Conservation (phyloP, 2,113 vertebrate genomes). For the mouse (Mus musculus) region DNA sequence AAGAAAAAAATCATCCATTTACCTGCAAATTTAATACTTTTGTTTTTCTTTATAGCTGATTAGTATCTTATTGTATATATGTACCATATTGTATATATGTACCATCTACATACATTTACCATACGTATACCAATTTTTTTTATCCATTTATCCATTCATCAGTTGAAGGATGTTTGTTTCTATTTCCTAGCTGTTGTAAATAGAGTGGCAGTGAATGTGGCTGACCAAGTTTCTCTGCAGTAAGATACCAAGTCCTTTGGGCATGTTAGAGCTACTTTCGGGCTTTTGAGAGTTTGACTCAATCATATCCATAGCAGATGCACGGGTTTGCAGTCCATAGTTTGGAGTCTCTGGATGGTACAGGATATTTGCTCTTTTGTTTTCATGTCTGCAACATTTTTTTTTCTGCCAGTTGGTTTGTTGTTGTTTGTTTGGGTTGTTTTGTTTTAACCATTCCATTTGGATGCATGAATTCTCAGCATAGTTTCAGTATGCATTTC, state of each 20-base stretch:
- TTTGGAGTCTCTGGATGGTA: background rate
- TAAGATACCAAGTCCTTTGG: background rate
- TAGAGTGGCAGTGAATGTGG: background rate
- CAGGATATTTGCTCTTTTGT: background rate
- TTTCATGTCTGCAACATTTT: background rate
- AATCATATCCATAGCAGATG: background rate
- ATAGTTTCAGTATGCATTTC: background rate
- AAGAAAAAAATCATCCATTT: background rate
- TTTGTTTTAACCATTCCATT: background rate
- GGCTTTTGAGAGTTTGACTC: background rate
- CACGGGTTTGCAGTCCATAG: background rate
- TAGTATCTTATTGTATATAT: background rate
- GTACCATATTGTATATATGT: background rate
- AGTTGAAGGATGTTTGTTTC: background rate
- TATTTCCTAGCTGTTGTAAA: background rate
- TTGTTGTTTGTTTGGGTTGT: background rate
- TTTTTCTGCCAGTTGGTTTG: background rate
- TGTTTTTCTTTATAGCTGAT: background rate
- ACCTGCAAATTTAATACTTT: background rate
- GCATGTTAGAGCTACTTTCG: background rate
- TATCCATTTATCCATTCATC: background rate
- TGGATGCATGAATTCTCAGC: background rate
- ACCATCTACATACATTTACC: background rate
- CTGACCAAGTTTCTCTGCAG: background rate
- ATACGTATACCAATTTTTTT: too few relatives aligned